Percentiles rank a stretch among this genome's conserved stretches.
Conservation (phyloP, 2,113 vertebrate genomes). For the Serinus canaria region DNA sequence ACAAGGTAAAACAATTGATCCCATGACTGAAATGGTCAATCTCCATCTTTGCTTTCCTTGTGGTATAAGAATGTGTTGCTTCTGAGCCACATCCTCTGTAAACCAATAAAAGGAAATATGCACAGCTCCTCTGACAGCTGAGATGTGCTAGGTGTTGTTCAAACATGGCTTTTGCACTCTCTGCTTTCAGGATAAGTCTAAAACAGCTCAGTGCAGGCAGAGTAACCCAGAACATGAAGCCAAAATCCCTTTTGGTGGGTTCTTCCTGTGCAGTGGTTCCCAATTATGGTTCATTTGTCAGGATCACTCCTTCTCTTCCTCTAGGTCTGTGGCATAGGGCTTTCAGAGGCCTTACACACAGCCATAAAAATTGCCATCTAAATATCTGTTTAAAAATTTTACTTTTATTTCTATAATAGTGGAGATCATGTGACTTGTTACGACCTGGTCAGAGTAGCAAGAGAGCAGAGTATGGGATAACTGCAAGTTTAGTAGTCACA, state of each 20-base stretch:
- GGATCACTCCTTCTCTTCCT: background rate
- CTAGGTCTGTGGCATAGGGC: background rate
- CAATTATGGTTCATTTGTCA: background rate
- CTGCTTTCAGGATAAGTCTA: background rate
- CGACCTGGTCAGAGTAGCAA: background rate
- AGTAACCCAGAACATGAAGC: background rate
- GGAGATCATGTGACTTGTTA: background rate
- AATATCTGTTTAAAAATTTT: background rate
- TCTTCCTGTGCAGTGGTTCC: background rate
- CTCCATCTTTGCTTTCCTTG: background rate
- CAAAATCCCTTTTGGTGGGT: background rate
- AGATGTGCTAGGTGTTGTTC: background rate
- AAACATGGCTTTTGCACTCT: background rate
- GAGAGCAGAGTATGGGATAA: background rate
- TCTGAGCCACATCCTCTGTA: background rate
- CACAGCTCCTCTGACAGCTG: background rate
- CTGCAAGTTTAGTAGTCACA: background rate
- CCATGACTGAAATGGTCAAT: background rate
- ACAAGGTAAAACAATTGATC: background rate
- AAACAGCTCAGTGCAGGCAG: background rate
- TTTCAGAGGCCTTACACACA: background rate
- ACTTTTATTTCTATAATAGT: background rate
- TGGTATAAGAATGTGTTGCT: background rate
- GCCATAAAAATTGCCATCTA: background rate
- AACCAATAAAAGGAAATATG: background rate